These are phyloP conservation scores for Heliconius melpomene DNA, from an alignment of 1,140 invertebrate genomes.

Conservation along the genomic window DNA sequence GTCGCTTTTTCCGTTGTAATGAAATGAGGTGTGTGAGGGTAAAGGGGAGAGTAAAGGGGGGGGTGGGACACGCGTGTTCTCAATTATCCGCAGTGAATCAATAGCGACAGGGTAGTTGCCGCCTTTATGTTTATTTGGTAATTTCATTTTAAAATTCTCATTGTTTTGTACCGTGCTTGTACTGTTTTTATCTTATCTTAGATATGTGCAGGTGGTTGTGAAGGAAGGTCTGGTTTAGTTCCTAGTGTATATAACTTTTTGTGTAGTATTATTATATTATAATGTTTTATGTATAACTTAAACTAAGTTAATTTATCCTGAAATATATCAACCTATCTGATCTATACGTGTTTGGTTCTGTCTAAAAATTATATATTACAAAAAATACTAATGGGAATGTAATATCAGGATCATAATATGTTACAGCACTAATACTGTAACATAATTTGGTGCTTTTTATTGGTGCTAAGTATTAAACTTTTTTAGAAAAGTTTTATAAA, in stretches of 20 bases:
- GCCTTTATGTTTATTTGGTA: constrained; percentile 68
- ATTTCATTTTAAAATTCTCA: constrained; percentile 35
- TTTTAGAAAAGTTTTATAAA: too few species aligned
- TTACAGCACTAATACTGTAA: too few species aligned
- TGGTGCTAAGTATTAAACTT: too few species aligned
- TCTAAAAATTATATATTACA: too few species aligned
- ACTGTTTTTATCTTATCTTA: not conserved
- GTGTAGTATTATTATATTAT: too few species aligned
- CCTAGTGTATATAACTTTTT: not conserved
- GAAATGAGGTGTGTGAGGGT: constrained; percentile 71
- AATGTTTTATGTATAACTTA: too few species aligned
- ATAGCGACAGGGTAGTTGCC: constrained; percentile 78
- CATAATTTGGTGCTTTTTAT: too few species aligned
- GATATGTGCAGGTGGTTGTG: not conserved
- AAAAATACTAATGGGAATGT: too few species aligned
- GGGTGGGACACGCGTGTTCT: constrained; percentile 74
- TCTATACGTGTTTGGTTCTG: too few species aligned
- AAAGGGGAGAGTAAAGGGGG: constrained; percentile 28
- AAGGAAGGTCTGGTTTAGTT: not conserved
- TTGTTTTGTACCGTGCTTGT: constrained; percentile 27
- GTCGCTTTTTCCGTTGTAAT: constrained; percentile 80
- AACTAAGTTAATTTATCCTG: too few species aligned
- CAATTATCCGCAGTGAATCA: constrained; percentile 80
- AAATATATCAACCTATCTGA: too few species aligned
- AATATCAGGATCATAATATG: too few species aligned